These are phyloP conservation scores for Chroicocephalus ridibundus DNA, from an alignment of 2,113 vertebrate species.

Conservation along the genomic window DNA sequence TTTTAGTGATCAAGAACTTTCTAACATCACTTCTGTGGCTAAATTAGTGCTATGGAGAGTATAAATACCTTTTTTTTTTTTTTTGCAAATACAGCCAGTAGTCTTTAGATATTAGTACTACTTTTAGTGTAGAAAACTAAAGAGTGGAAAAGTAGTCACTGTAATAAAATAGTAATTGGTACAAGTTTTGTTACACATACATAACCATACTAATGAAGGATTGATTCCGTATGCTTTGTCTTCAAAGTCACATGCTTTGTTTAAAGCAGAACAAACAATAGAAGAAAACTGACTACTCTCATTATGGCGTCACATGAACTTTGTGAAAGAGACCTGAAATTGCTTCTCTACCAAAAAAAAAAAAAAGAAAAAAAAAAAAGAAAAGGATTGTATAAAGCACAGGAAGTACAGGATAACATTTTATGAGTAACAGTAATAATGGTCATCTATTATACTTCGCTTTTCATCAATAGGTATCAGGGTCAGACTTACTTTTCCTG, in stretches of 20 bases:
- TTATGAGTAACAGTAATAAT: not conserved
- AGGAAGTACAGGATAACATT: not conserved
- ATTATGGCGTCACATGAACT: not conserved
- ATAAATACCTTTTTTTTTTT: not conserved
- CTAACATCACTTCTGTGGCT: not conserved
- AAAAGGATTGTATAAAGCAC: not conserved
- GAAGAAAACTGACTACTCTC: not conserved
- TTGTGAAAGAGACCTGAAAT: not conserved
- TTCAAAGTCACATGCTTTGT: not conserved
- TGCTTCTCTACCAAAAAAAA: not conserved
- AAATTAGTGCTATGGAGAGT: not conserved
- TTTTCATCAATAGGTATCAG: not conserved
- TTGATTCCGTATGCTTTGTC: not conserved
- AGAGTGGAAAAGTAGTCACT: not conserved
- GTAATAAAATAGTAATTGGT: not conserved
- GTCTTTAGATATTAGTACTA: not conserved
- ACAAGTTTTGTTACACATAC: not conserved
- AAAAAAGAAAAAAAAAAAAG: accelerated
- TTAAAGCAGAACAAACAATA: not conserved
- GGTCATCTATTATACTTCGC: not conserved
- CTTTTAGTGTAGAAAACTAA: not conserved
- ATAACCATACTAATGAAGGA: not conserved
- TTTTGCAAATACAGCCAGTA: not conserved
- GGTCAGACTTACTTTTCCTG: not conserved
- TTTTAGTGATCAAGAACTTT: not conserved